Base-by-base conservation (phyloP, 2,113 vertebrate genomes). In the Embiotoca jacksoni region DNA sequence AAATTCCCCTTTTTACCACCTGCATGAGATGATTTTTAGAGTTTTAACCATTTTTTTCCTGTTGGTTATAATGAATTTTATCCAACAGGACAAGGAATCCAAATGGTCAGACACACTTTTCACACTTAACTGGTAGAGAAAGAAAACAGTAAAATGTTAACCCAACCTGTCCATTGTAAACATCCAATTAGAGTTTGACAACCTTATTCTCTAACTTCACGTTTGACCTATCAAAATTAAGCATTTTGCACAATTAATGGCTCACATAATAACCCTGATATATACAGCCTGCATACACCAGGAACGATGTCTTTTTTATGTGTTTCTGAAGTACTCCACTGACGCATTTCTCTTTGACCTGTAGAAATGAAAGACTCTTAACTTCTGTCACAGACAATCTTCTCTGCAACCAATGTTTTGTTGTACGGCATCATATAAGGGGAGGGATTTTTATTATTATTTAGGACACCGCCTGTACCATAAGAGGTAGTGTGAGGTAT, bases 401-500 rank as follows among this genome's bases (percentile, higher is more conserved):
- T 63, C 61, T 33, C 52, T 35, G 30, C 44, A 47, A 35, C 37
- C 31, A 47, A 15, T 66, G 67, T 64, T 78, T 81, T 81, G 36
- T 61, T 66, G 53, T 70, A n/a, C 55, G 14, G 35, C 31, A 52
- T 41, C 37, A 47, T 31, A 65, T 69, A 74, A 72, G 46, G 10
- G 14, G 16, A 16, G 37, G 23, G 58, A 11, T 53, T 68, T 57
- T 41, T 69, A 88, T 89, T 52, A 71, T 82, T 86, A 84, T 83
- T 88, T 80, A 80, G 59, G 57, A 64, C 35, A 23, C 10, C 14
- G 79, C 69, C 3, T 16, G 68, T 32, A 57, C 80, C 55, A 31
- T 37, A 78, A 79, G 78, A 65, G 64, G 37, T 80, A 72, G 67
- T 67, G 73, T 82, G 39, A 3, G 66, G 83, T 78, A 66, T 87